Evolutionary conservation across 1,140 invertebrate genomes (phyloP), one percentile per base, ranked within the genome.

Genomic region (Rhizoglyphus robini): DNA sequence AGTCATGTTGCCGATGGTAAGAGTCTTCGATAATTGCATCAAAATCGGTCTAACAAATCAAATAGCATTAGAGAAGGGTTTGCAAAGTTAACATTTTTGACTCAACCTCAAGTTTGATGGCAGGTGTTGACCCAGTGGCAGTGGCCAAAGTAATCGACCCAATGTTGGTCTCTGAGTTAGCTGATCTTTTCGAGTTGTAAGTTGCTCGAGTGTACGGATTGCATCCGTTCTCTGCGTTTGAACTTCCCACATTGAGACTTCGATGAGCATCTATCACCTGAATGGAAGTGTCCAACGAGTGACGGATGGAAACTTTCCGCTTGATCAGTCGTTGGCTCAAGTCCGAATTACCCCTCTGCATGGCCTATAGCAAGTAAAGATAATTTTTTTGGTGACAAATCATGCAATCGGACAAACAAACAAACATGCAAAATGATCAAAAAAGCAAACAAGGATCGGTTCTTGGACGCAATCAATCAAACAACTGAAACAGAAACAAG

Each of bases 261-360:
- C 18, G 38, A 48, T 66, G 27, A 65, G 51, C 15, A 30, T 23
- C 25, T 8, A 15, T 20, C n/a, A n/a, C n/a, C n/a, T n/a, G n/a
- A n/a, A n/a, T n/a, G 5, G 49, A n/a, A 5, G 49, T 47, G 38
- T 72, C 71, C 20, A 72, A 59, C 2, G 71, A 71, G 63, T 78
- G 84, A 81, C 83, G 86, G 73, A 88, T 81, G 62, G 87, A 88
- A 65, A 90, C 87, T 74, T 86, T 81, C 77, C 89, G 90, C 74
- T 86, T 86, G 87, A 84, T 73, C 20, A 68, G 13, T 13, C 86
- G 80, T 75, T 83, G 86, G 67, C 86, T 84, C 67, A 89, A 81
- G 76, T 89, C 87, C 38, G 87, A 87, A 73, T 84, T 83, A 34
- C 86, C 86, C 60, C 86, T 77, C 72, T 86, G 81, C 80, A 88